phyloP scores from a whole-genome alignment of 2,797 vertebrate genomes.

The Myotis myotis region DNA sequence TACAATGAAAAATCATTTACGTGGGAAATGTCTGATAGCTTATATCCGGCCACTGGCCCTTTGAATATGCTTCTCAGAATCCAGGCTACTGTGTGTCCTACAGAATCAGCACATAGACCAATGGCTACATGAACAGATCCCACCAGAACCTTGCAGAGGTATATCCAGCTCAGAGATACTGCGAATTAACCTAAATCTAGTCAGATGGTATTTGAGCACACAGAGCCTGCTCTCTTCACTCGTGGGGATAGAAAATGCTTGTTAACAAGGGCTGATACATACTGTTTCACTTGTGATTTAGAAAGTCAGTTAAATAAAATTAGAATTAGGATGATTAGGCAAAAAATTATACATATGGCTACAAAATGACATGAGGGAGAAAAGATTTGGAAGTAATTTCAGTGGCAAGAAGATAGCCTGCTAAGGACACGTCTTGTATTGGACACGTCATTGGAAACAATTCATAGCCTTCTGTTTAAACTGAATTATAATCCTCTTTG shows the following conservation, averaged over 20 bases:
- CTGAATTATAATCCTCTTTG: neutral
- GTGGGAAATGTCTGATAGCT: neutral
- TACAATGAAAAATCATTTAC: neutral
- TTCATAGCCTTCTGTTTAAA: neutral
- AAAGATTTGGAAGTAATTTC: constrained; percentile 40
- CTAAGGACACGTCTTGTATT: neutral
- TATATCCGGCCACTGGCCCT: neutral
- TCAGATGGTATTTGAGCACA: neutral
- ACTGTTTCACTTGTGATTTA: neutral
- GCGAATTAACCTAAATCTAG: neutral
- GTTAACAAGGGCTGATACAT: neutral
- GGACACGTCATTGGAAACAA: neutral
- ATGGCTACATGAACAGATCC: neutral
- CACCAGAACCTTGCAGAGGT: neutral
- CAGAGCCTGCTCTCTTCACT: neutral
- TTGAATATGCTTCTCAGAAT: neutral
- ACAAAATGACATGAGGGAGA: neutral
- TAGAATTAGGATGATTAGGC: constrained; percentile 18
- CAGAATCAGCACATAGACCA: neutral
- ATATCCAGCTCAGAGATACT: neutral
- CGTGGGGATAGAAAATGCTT: neutral
- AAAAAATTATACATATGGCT: neutral
- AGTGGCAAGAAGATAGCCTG: neutral
- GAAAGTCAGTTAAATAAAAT: constrained; percentile 36
- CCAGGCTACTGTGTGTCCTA: neutral